Percentiles rank a stretch among this genome's conserved stretches.
These are phyloP conservation scores for Cheilosia grossa DNA, from an alignment of 2,888 invertebrate species.

Conservation along the genomic window DNA sequence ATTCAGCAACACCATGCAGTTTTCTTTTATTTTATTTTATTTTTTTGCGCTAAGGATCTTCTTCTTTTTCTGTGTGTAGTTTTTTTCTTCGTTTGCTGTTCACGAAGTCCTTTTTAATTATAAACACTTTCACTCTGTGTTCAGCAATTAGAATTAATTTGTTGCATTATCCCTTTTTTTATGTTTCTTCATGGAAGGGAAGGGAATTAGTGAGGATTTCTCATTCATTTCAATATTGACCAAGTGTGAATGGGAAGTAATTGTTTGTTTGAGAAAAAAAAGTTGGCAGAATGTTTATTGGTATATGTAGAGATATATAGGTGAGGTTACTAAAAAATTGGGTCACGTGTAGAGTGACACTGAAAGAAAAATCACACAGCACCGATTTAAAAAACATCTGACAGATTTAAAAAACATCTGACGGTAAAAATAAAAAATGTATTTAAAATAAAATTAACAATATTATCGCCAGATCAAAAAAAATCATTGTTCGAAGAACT, in stretches of 20 bases:
- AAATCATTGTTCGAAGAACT: too few relatives aligned
- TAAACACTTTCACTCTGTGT: constrained; percentile 51
- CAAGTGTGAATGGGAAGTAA: constrained; percentile 19
- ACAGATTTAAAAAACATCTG: too few relatives aligned
- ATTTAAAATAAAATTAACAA: too few relatives aligned
- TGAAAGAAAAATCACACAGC: too few relatives aligned
- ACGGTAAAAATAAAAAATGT: too few relatives aligned
- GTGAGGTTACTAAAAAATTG: not conserved
- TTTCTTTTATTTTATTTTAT: constrained; percentile 15
- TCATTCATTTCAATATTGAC: constrained; percentile 27
- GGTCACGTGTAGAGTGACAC: too few relatives aligned
- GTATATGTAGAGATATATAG: not conserved
- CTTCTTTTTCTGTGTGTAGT: too few relatives aligned
- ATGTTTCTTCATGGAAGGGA: not conserved
- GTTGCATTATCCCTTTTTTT: constrained; percentile 46
- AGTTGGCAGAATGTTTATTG: not conserved
- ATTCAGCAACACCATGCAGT: constrained; percentile 49
- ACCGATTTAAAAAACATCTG: too few relatives aligned
- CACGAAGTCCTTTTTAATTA: constrained; percentile 60
- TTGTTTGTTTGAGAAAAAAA: not conserved
- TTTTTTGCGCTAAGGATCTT: not conserved
- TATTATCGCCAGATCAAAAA: too few relatives aligned
- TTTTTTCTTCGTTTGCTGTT: not conserved
- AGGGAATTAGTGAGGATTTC: not conserved
- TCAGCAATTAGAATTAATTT: constrained; percentile 67